Conservation (phyloP, 2,888 invertebrate species). For the Lasioglossum morio region DNA sequence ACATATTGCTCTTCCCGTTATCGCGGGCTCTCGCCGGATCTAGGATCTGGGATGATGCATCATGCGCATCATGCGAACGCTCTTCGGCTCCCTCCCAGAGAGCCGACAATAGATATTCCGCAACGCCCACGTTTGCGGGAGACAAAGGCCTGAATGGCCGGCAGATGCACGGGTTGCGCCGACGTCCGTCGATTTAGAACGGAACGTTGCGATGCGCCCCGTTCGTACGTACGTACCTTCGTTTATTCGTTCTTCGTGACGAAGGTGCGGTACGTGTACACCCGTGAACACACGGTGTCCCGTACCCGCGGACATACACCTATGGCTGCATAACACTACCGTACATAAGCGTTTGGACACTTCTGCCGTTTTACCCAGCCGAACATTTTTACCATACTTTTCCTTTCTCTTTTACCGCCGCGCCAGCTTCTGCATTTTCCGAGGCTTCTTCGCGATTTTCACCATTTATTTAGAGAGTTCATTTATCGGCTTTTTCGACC, state of each 20-base stretch:
- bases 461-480: neutral
- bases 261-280: slow-evolving; percentile 74
- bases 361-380: neutral
- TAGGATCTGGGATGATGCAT: slow-evolving; percentile 59
- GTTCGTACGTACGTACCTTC: slow-evolving; percentile 53
- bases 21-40: slow-evolving; percentile 48
- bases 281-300: slow-evolving; percentile 36
- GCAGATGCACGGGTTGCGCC: slow-evolving; percentile 70
- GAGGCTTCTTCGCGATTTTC: neutral
- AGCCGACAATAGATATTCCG: slow-evolving; percentile 76
- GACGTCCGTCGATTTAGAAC: slow-evolving; percentile 76
- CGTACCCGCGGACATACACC: slow-evolving; percentile 21
- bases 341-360: neutral
- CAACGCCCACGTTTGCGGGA: slow-evolving; percentile 77
- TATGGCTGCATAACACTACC: neutral
- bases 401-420: neutral
- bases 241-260: slow-evolving; percentile 75
- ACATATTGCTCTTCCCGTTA: slow-evolving; percentile 66
- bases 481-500: neutral
- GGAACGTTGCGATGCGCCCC: slow-evolving; percentile 65
- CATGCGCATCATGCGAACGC: slow-evolving; percentile 56
- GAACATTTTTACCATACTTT: neutral
- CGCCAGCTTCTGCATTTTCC: neutral
- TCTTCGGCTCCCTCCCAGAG: slow-evolving; percentile 26
- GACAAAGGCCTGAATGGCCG: slow-evolving; percentile 77